phyloP scores from a whole-genome alignment of 1,140 invertebrate genomes.

The Colletes gigas region DNA sequence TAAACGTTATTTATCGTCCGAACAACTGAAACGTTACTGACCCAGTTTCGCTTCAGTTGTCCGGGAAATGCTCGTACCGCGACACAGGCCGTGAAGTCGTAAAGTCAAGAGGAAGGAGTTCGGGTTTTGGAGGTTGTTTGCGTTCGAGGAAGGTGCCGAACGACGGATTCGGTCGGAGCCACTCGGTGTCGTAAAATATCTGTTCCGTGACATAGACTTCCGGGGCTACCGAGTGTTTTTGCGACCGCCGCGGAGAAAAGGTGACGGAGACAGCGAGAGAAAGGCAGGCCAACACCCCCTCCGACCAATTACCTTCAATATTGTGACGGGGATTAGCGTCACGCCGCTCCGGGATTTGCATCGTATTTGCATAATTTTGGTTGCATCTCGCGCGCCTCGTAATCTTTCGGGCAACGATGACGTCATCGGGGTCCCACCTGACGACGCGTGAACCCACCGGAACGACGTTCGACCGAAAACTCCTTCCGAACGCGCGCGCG shows the following conservation, averaged over 20 bases:
- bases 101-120: constrained; percentile 1
- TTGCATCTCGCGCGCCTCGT: constrained; percentile 71
- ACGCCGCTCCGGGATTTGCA: constrained; percentile 76
- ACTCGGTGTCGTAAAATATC: constrained; percentile 20
- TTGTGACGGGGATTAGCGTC: constrained; percentile 80
- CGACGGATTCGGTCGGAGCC: not conserved
- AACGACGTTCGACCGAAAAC: constrained; percentile 17
- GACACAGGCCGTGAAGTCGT: not conserved
- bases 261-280: constrained; percentile 33
- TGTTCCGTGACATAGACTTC: constrained; percentile 31
- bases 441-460: constrained; percentile 35
- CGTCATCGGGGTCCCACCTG: constrained; percentile 60
- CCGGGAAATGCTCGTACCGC: no score
- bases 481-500: not conserved
- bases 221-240: constrained; percentile 20
- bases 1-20: no score
- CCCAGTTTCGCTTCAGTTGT: no score
- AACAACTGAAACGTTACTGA: no score
- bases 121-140: not conserved
- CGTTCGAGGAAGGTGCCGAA: constrained; percentile 14
- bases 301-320: constrained; percentile 80
- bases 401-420: constrained; percentile 69
- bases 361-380: constrained; percentile 80
- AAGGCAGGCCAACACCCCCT: constrained; percentile 59
- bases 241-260: constrained; percentile 39